phyloP scores from a whole-genome alignment of 2,888 invertebrate genomes.

The Xiphydria camelus region DNA sequence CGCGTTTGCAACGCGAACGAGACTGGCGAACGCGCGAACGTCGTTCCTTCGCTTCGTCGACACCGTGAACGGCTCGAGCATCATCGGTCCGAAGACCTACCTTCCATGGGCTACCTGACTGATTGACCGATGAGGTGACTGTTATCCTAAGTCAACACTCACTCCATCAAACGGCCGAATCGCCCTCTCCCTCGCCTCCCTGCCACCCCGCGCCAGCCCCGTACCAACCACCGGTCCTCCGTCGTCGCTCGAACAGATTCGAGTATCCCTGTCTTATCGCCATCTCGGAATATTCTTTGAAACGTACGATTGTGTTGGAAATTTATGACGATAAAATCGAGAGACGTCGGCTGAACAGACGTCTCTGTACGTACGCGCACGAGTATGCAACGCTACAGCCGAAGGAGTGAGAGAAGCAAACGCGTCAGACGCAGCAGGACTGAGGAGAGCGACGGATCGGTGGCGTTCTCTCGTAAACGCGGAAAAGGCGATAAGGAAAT shows the following conservation, averaged over 20 bases:
- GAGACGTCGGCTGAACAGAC: too few species aligned
- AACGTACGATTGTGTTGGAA: neutral
- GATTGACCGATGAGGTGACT: conserved; percentile 57
- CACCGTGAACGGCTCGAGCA: too few species aligned
- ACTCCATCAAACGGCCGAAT: conserved; percentile 53
- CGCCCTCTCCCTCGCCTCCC: conserved; percentile 14
- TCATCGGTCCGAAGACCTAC: conserved; percentile 45
- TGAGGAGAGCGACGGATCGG: too few species aligned
- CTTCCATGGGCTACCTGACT: conserved; percentile 51
- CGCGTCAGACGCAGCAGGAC: too few species aligned
- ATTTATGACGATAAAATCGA: conserved; percentile 2
- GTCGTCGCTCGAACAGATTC: conserved; percentile 12
- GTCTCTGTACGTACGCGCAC: too few species aligned
- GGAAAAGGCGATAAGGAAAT: too few species aligned
- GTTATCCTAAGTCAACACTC: conserved; percentile 58
- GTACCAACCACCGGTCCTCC: conserved; percentile 10
- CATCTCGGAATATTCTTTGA: conserved; percentile 2
- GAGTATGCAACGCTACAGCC: too few species aligned
- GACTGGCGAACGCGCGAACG: too few species aligned
- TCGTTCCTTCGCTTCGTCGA: too few species aligned
- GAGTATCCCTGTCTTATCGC: conserved; percentile 14
- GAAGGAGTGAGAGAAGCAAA: too few species aligned
- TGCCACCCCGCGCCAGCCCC: neutral
- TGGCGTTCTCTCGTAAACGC: too few species aligned
- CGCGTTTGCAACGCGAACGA: too few species aligned